These are phyloP conservation scores for Caenorhabditis sp. DNA, from an alignment of 2,888 invertebrate genomes.

Conservation along the genomic window DNA sequence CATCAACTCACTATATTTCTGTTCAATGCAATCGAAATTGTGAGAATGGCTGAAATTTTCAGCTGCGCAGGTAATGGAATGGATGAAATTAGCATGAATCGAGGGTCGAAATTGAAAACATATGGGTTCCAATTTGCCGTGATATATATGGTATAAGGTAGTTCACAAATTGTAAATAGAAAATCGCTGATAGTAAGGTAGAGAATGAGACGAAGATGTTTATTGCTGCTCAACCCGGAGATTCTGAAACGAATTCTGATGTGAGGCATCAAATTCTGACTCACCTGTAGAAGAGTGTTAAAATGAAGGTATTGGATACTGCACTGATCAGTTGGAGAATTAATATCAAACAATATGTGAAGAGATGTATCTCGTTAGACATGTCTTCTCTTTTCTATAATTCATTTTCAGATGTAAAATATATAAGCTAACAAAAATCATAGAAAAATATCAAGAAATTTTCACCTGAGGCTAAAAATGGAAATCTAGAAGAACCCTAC, in stretches of 20 bases:
- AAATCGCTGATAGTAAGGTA: conserved; percentile 23
- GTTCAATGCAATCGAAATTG: conserved; percentile 25
- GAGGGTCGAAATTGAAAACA: conserved; percentile 20
- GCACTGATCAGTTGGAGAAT: conserved; percentile 17
- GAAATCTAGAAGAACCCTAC: too few species aligned
- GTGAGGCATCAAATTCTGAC: too few species aligned
- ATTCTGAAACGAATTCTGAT: conserved; percentile 8
- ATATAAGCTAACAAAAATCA: too few species aligned
- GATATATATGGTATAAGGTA: conserved; percentile 29
- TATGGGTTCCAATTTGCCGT: conserved; percentile 27
- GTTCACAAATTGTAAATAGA: conserved; percentile 14
- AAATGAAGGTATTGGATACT: background rate
- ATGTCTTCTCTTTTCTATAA: too few species aligned
- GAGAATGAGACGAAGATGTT: conserved; percentile 17
- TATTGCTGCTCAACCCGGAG: conserved; percentile 13
- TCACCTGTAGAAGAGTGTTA: too few species aligned
- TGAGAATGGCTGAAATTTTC: conserved; percentile 21
- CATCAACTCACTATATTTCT: conserved; percentile 20
- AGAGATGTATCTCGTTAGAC: conserved; percentile 27
- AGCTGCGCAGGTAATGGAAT: conserved; percentile 29
- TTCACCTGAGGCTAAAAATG: too few species aligned
- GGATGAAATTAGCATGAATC: conserved; percentile 15
- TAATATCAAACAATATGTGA: conserved; percentile 17
- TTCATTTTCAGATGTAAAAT: too few species aligned
- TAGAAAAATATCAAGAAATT: too few species aligned